Conservation (phyloP, 2,888 invertebrate genomes). For the Metellina segmentata region DNA sequence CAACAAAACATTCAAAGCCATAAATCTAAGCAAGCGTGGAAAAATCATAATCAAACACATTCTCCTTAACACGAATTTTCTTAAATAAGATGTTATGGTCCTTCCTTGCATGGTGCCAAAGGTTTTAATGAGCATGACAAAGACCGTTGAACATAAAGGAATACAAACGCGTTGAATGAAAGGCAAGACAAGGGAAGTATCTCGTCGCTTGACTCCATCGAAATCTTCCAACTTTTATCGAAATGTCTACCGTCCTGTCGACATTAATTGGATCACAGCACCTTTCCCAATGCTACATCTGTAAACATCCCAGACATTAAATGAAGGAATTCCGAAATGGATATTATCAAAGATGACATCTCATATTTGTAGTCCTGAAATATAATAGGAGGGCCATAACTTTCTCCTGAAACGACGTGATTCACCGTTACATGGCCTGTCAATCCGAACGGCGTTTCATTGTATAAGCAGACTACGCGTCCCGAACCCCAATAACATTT, state of each 20-base stretch:
- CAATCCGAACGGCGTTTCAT: too few relatives aligned
- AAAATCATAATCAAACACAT: too few relatives aligned
- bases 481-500: constrained; percentile 25
- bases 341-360: constrained; percentile 14
- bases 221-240: neutral
- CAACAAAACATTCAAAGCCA: too few relatives aligned
- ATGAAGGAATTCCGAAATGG: constrained; percentile 7
- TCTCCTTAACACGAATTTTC: too few relatives aligned
- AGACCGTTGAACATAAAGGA: too few relatives aligned
- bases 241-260: neutral
- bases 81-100: too few relatives aligned
- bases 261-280: neutral
- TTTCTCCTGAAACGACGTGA: neutral
- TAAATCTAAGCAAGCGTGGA: too few relatives aligned
- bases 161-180: too few relatives aligned
- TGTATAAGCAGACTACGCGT: neutral
- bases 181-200: too few relatives aligned
- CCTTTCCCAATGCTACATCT: neutral
- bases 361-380: constrained; percentile 6
- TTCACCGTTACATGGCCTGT: neutral
- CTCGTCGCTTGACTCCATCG: too few relatives aligned
- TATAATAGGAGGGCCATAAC: constrained; percentile 38
- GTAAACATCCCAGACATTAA: constrained; percentile 12
- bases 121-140: too few relatives aligned
- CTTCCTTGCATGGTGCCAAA: too few relatives aligned